Evolutionary conservation across 2,113 vertebrate genomes (phyloP).

Genomic region (Hystrix cristata): DNA sequence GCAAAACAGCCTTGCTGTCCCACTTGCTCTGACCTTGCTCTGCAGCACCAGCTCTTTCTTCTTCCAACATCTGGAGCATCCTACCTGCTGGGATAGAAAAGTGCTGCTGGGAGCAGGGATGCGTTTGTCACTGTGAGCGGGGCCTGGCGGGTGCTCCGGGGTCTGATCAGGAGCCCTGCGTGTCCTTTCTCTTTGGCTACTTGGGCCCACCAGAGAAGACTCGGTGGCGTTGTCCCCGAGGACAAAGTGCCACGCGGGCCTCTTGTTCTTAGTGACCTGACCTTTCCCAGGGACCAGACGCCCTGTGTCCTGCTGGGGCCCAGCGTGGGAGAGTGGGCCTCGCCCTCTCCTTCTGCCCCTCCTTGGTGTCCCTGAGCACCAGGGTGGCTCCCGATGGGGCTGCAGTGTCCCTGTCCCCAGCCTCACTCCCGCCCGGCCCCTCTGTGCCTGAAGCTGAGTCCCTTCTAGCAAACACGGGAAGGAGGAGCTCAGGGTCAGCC

Average conservation of each 20-base stretch:
- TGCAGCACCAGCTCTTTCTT: conserved; percentile 1
- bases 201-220: background rate
- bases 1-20: background rate
- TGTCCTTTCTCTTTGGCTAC: background rate
- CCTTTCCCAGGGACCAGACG: background rate
- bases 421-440: background rate
- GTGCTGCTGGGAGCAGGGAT: too few relatives aligned
- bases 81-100: too few relatives aligned
- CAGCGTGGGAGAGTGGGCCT: background rate
- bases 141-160: background rate
- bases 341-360: background rate
- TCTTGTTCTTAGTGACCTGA: background rate
- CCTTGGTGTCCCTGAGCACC: background rate
- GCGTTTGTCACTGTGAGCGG: background rate
- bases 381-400: background rate
- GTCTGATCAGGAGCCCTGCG: background rate
- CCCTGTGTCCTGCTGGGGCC: background rate
- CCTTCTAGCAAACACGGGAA: conserved; percentile 41
- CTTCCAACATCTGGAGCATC: background rate
- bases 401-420: background rate
- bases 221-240: background rate
- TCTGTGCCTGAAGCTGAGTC: background rate
- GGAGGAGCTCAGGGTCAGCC: conserved; percentile 61
- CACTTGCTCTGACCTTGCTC: background rate
- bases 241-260: background rate